Base-by-base conservation (phyloP, 2,113 vertebrate species). In the Cyanistes caeruleus region DNA sequence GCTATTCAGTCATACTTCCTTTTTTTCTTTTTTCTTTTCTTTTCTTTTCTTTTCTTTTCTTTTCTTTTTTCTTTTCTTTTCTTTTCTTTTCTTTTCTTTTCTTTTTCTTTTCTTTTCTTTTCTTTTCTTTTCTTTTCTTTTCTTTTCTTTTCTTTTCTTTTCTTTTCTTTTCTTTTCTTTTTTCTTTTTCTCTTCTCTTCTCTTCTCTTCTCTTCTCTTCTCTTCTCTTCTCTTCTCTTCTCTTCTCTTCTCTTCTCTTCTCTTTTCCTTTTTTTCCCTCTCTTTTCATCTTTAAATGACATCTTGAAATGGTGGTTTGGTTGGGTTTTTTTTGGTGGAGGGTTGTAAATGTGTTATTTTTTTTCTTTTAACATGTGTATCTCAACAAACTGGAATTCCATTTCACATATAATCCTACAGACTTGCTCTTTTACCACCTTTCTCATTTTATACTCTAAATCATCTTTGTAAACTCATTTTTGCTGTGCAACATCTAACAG, bases 311-410 rank as follows among this genome's bases (percentile, higher is more conserved):
- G 24, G 10, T 39, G 20, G 27, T 17, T 23, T 62, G 24, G 16
- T 35, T 35, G 41, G 11, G 14, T 11, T 41, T 41, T 22, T 37
- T 52, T 18, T 11, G 2, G 5, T 56, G 27, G 10, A 27, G 28
- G 5, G 6, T 19, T 55, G 15, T 25, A 35, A 64, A 16, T 49
- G 8, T 69, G 2, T 5, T 81, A 10, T 43, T 64, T 59, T 70
- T 72, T 89, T 82, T 41, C 9, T 87, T 83, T 70, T 27, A 74
- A n/a, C 8, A 31, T 44, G 8, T 74, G 77, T 81, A 82, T 51
- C 65, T 95, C 70, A 69, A n/a, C 67, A 92, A 95, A 84, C 33
- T 85, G 24, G 25, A 91, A 91, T 93, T 96, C 41, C 77, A 18
- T 91, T 90, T 84, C 62, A 4, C 24, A 15, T 62, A 59, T 55